Percentiles rank a stretch among this genome's conserved stretches.
These are phyloP conservation scores for Ormyrus labotus DNA, from an alignment of 2,888 invertebrate genomes.

Conservation along the genomic window DNA sequence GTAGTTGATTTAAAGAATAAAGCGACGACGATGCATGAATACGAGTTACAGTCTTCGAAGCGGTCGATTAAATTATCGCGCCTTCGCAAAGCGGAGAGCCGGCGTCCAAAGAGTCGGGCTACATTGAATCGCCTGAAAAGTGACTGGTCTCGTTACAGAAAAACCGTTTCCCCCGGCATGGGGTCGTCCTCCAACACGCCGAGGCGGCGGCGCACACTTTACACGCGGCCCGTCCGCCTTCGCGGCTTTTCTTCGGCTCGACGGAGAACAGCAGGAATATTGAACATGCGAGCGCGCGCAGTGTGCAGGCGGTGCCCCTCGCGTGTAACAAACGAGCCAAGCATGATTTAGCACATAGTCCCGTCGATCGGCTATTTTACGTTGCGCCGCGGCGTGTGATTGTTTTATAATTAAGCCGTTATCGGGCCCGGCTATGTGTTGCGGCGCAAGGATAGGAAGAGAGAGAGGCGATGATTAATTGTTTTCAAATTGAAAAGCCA, in stretches of 20 bases:
- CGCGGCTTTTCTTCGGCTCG: slow-evolving; percentile 21
- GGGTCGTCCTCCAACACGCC: slow-evolving; percentile 29
- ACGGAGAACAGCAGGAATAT: neutral
- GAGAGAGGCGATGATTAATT: slow-evolving; percentile 70
- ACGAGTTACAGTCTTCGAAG: no score
- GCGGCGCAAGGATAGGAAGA: neutral
- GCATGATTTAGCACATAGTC: slow-evolving; percentile 75
- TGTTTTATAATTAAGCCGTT: slow-evolving; percentile 76
- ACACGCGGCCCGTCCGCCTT: neutral
- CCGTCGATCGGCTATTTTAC: slow-evolving; percentile 60
- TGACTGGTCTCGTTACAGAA: slow-evolving; percentile 44
- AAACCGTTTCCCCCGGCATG: slow-evolving; percentile 41
- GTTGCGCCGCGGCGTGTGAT: slow-evolving; percentile 68
- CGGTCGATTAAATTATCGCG: no score
- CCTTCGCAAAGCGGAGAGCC: neutral
- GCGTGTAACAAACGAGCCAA: slow-evolving; percentile 73
- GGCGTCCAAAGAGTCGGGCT: neutral
- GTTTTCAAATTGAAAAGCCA: slow-evolving; percentile 73
- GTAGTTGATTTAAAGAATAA: no score
- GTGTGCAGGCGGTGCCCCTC: neutral
- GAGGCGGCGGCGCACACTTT: neutral
- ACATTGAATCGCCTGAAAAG: slow-evolving; percentile 6
- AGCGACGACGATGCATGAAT: no score
- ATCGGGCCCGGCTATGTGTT: slow-evolving; percentile 56
- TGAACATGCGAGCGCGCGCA: neutral